Evolutionary conservation across 2,888 invertebrate species (phyloP), one percentile per base, ranked within the genome.

Genomic region (Mesorhabditis spiculigera): DNA sequence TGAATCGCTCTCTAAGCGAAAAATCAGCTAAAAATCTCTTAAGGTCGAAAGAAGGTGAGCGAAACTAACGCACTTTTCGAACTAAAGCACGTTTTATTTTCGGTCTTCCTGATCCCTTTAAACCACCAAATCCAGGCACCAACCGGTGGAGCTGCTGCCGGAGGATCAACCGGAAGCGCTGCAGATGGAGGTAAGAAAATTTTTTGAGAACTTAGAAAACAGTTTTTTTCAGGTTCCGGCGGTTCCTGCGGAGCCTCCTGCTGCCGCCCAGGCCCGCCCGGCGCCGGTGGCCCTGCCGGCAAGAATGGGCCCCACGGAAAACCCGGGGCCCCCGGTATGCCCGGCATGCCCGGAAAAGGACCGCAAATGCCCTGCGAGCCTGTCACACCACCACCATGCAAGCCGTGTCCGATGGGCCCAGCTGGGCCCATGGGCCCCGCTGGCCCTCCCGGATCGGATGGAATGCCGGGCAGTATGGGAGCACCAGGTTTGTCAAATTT

Each of bases 351-450:
- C 28, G 81, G 81, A 67, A 76, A 76, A 58, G 75, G 75, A 28
- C 72, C 71, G 45, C 41, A 44, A 13, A 72, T 71, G 63, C 75
- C 77, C 10, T 78, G 78, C 70, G 69, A 75, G 13, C 81, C 81
- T 44, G 73, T 78, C 43, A 82, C 81, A 4, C 81, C 81, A 28
- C 76, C 81, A n/a, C 83, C 83, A 28, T 82, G 82, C 75, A 79
- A 80, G 63, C 82, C 82, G 13, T 82, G 82, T 74, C 81, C 82
- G 43, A 72, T 67, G 4, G 74, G 74, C 66, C 68, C 70, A 10
- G 72, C 74, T 58, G 74, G 74, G 68, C 72, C 72, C 61, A 68
- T 69, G 62, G 74, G 74, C 41, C 68, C 71, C 42, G 69, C 72
- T 13, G 80, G 80, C 58, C 72, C 75, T 1, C 73, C 76, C 64